Evolutionary conservation across 2,888 invertebrate genomes (phyloP).

Genomic region (Nowickia ferox): DNA sequence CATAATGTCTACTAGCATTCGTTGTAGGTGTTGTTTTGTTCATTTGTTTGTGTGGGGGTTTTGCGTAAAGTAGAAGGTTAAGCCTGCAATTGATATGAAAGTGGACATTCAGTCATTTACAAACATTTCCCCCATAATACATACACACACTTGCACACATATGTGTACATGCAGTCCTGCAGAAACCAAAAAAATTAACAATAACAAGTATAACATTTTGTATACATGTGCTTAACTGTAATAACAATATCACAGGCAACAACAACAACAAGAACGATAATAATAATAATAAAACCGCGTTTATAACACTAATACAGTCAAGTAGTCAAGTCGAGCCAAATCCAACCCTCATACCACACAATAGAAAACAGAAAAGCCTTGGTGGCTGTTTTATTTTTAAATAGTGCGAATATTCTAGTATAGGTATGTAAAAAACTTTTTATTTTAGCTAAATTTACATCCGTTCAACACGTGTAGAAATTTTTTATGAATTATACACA

Average conservation of each 20-base stretch:
- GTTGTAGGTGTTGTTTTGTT: constrained; percentile 14
- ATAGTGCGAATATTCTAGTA: neutral
- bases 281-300: constrained; percentile 67
- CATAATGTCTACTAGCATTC: constrained; percentile 23
- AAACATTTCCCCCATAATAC: constrained; percentile 4
- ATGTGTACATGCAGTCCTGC: constrained; percentile 29
- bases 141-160: constrained; percentile 4
- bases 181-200: constrained; percentile 26
- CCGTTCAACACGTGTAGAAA: too few relatives aligned
- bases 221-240: constrained; percentile 63
- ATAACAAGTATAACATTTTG: constrained; percentile 61
- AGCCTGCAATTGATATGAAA: constrained; percentile 75
- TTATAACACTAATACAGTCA: constrained; percentile 66
- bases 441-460: constrained; percentile 59
- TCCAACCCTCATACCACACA: constrained; percentile 21
- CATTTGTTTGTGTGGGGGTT: constrained; percentile 21
- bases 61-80: constrained; percentile 60
- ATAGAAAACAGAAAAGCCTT: constrained; percentile 19
- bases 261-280: constrained; percentile 55
- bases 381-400: constrained; percentile 19
- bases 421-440: constrained; percentile 11
- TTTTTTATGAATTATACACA: too few relatives aligned
- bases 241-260: constrained; percentile 5
- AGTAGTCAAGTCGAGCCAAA: constrained; percentile 37
- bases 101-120: constrained; percentile 67